Evolutionary conservation across 2,113 vertebrate species (phyloP).

Genomic region (Archocentrus centrarchus): DNA sequence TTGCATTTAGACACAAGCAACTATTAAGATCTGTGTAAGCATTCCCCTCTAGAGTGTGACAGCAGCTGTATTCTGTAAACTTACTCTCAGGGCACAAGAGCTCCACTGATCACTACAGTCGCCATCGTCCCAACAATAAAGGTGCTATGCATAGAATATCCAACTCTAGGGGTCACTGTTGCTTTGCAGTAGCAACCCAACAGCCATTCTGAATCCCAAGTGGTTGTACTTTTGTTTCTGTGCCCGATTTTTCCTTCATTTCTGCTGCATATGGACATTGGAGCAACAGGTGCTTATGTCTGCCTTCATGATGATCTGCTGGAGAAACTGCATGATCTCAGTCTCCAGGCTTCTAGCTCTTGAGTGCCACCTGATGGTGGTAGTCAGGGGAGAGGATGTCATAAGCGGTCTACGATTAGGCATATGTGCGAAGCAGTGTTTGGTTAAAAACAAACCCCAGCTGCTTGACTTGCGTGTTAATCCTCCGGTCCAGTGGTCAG

Average conservation of each 20-base stretch:
- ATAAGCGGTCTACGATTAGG: not conserved
- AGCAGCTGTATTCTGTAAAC: conserved; percentile 34
- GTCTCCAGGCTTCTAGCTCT: not conserved
- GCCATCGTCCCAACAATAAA: not conserved
- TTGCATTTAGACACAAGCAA: conserved; percentile 26
- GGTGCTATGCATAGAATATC: not conserved
- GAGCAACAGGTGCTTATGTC: not conserved
- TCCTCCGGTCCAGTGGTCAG: not conserved
- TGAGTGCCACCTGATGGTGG: not conserved
- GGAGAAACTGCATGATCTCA: not conserved
- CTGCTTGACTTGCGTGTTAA: not conserved
- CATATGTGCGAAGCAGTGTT: not conserved
- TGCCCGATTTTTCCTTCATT: not conserved
- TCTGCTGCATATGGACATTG: not conserved
- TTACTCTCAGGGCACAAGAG: conserved; percentile 1
- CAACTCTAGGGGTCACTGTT: conserved; percentile 8
- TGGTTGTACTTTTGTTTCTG: not conserved
- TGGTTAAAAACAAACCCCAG: not conserved
- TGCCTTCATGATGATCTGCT: not conserved
- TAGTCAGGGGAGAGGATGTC: not conserved
- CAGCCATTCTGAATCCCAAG: not conserved
- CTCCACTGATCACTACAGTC: not conserved
- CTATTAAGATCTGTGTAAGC: conserved; percentile 49
- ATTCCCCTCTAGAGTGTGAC: conserved; percentile 9
- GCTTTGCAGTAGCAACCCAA: not conserved